These are phyloP conservation scores for Erannis defoliaria DNA, from an alignment of 2,888 invertebrate species.

Conservation along the genomic window DNA sequence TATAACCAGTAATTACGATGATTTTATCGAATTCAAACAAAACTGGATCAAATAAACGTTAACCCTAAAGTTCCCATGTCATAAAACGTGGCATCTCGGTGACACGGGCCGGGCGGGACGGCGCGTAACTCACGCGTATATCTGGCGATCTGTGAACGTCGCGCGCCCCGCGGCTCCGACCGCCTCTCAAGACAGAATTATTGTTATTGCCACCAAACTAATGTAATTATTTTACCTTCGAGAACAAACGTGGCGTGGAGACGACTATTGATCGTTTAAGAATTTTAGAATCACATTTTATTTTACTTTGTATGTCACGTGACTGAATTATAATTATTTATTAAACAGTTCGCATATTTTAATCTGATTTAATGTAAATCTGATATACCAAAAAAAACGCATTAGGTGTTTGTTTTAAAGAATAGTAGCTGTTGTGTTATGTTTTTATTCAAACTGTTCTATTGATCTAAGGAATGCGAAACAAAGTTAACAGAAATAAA, in stretches of 20 bases:
- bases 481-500: no score
- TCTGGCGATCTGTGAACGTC: conserved; percentile 83
- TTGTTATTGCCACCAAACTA: conserved; percentile 83
- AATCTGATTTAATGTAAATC: no score
- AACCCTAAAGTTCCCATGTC: conserved; percentile 30
- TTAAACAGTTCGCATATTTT: no score
- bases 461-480: no score
- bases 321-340: no score
- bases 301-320: no score
- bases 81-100: conserved; percentile 27
- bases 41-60: conserved; percentile 28
- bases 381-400: no score
- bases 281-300: background rate
- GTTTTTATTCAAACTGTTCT: no score
- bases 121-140: conserved; percentile 69
- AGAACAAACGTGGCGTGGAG: conserved; percentile 57
- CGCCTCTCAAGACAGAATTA: conserved; percentile 72
- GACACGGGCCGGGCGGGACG: conserved; percentile 38
- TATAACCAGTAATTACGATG: no score
- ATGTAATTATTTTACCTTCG: conserved; percentile 81
- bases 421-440: no score
- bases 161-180: conserved; percentile 56
- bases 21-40: no score
- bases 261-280: conserved; percentile 4
- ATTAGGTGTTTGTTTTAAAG: no score